Evolutionary conservation across 2,113 vertebrate species (phyloP).

Genomic region (Raphicerus campestris): DNA sequence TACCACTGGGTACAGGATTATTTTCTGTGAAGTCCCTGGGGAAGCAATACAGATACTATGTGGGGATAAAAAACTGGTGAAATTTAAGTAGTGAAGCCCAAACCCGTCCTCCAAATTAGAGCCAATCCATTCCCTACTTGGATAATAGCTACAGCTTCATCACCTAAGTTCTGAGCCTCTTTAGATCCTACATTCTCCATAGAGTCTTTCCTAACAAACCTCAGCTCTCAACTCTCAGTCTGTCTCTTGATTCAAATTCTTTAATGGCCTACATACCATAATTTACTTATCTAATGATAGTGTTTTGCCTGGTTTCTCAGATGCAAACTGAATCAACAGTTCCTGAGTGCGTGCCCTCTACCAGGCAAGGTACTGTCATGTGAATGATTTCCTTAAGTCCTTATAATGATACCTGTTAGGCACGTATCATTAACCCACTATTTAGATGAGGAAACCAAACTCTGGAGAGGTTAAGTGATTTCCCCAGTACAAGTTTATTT

Average conservation of each 20-base stretch:
- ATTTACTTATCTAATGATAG: neutral
- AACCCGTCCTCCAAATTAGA: neutral
- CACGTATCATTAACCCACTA: neutral
- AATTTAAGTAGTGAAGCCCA: neutral
- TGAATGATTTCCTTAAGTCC: neutral
- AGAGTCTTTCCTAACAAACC: neutral
- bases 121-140: neutral
- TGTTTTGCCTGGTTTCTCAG: neutral
- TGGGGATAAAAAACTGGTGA: neutral
- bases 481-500: neutral
- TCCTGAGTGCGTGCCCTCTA: neutral
- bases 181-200: neutral
- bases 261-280: neutral
- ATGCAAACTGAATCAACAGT: neutral
- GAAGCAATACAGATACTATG: conserved; percentile 20
- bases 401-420: neutral
- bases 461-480: neutral
- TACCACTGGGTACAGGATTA: conserved; percentile 53
- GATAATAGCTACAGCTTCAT: neutral
- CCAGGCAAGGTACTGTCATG: neutral
- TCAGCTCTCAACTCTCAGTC: neutral
- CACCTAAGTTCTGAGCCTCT: neutral
- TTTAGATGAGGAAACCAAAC: neutral
- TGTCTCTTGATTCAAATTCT: neutral
- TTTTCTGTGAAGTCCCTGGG: conserved; percentile 46